Base-by-base conservation (phyloP, 30 jellyfish, hydroid and myxozoan species). In the Pseudorhiza aurosa region DNA sequence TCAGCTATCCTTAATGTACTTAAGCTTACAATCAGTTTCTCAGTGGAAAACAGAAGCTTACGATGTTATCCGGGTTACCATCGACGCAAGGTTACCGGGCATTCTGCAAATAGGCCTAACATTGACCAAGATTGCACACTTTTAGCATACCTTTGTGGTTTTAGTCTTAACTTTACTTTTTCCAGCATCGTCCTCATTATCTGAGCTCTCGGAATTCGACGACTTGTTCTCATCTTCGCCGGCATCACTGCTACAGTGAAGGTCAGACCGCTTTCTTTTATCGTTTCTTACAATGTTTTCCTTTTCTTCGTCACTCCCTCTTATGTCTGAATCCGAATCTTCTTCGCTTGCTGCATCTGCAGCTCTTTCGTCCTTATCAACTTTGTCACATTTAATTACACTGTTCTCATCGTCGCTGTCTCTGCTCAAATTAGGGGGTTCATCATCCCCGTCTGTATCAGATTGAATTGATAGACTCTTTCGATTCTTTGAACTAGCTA, bases 151-250 rank as follows among this genome's bases (percentile, higher is more conserved):
- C n/a, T n/a, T n/a, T n/a, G n/a, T n/a, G n/a, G n/a, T n/a, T n/a
- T n/a, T n/a, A n/a, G n/a, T n/a, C n/a, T n/a, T n/a, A n/a, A n/a
- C n/a, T n/a, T n/a, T n/a, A n/a, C n/a, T n/a, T n/a, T n/a, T n/a
- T n/a, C n/a, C n/a, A n/a, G n/a, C n/a, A n/a, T n/a, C n/a, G n/a
- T 19, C 31, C 21, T 65, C 79, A 32, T 32, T 31, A 65, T 65
- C 79, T 8, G 79, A 65, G 8, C 37, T 36, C 56, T 65, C 79
- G 12, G 37, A 31, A 18, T 22, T 36, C 26, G 55, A 29, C 14
- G 59, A 31, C 37, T 65, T 65, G 5, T 36, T 62, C 43, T 62
- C 63, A n/a, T 53, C 36, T 2, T 9, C n/a, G 6, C 15, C 15
- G 6, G 22, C 43, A 9, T 43, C 68, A 17, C 68, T 68, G 32